Base-by-base conservation (phyloP, 2,888 invertebrate species). In the Trilocha varians region DNA sequence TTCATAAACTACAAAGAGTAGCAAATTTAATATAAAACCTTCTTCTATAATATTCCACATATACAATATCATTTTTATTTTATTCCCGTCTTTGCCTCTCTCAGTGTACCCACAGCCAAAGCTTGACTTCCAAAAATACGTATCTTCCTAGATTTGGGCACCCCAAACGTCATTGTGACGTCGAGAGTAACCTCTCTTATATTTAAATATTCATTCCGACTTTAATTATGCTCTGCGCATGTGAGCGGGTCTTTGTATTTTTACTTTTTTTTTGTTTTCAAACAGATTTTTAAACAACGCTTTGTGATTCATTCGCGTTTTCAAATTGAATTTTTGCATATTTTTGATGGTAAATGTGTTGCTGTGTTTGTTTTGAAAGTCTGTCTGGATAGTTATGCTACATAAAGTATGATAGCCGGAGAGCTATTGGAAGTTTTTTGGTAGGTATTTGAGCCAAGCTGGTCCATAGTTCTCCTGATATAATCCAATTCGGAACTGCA, bases 131-230 rank as follows among this genome's bases (percentile, higher is more conserved):
- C 79, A 70, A 82, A 83, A 82, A 78, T 80, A 77, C 73, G 71
- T 78, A 78, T 78, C 72, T 72, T 72, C 62, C 72, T 73, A 73
- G 77, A 77, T 77, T 74, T 71, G 72, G 76, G 62, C 63, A 60
- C 75, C 71, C 72, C 71, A 74, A 78, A 75, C 71, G 73, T 77
- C 78, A 84, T 83, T 82, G 83, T 80, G 69, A 62, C 57, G 60
- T 52, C 54, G 57, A 58, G 63, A 70, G 77, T 62, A 65, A 69
- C 66, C 77, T 69, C 80, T 79, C 70, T 62, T 64, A 72, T 65
- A 72, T 84, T 83, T 84, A 78, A 85, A 85, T 84, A 84, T 85
- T 85, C 84, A 85, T 85, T 76, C 69, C 65, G 70, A 65, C 77
- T 75, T 82, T 84, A 84, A 84, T 84, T 83, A 82, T 79, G 75